Evolutionary conservation across 2,888 invertebrate species (phyloP).

Genomic region (Diarsia brunnea): DNA sequence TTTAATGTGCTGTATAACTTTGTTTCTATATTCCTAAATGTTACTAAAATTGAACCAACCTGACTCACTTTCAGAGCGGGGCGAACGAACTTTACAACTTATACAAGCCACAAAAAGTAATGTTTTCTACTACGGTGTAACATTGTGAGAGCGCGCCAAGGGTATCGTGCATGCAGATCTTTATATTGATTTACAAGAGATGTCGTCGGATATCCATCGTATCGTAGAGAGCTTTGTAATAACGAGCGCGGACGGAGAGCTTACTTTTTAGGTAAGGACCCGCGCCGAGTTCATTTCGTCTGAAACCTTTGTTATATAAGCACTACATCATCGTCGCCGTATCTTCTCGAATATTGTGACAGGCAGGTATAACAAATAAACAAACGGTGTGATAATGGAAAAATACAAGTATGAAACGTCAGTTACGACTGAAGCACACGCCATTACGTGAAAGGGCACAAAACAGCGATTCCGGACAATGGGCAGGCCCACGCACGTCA

Average conservation of each 20-base stretch:
- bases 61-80: conserved; percentile 43
- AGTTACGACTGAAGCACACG: conserved; percentile 65
- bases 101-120: conserved; percentile 50
- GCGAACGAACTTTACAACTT: conserved; percentile 48
- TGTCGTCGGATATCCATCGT: conserved; percentile 44
- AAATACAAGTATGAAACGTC: conserved; percentile 64
- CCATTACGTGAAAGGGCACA: conserved; percentile 72
- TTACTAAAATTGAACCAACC: conserved; percentile 48
- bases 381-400: conserved; percentile 56
- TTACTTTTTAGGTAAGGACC: conserved; percentile 21
- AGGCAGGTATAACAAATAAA: conserved; percentile 52
- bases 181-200: conserved; percentile 62
- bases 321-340: conserved; percentile 30
- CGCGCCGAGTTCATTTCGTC: conserved; percentile 38
- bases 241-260: conserved; percentile 35
- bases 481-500: conserved; percentile 74
- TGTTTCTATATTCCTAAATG: conserved; percentile 52
- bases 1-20: conserved; percentile 47
- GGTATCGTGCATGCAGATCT: conserved; percentile 59
- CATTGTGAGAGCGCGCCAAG: conserved; percentile 43
- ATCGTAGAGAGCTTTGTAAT: conserved; percentile 51
- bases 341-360: conserved; percentile 30
- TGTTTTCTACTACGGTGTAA: conserved; percentile 37
- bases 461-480: conserved; percentile 74
- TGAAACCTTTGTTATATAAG: conserved; percentile 32